Evolutionary conservation across 53 echinoderm and acorn worm species (phyloP), one percentile per base, ranked within the genome.

Genomic region (Paelopatides confundens): DNA sequence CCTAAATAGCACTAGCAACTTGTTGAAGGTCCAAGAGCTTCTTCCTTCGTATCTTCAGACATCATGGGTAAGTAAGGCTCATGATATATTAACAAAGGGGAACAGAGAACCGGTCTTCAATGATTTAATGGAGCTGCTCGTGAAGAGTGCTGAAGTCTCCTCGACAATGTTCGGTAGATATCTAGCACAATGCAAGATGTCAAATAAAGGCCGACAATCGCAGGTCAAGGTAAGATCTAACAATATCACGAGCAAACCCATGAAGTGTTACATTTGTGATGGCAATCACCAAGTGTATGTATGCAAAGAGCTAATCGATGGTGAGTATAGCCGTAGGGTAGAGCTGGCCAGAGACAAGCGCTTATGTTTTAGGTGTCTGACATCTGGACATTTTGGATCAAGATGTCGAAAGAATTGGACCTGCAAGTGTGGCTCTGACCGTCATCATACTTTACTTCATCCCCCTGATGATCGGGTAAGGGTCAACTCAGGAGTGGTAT

Each of bases 341-440:
- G 47, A 84, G 23, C 66, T 63, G 12, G 89, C 65, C 21, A 89
- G 15, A 31, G 67, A 84, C 24, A 89, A 89, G 31, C 67, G 84
- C 69, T 52, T 89, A 53, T 89, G 89, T 63, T 89, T 89, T 84
- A 89, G 89, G 70, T 89, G 84, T 36, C 62, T 89, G 63, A 46
- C 63, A 3, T 17, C 88, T 31, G 88, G 88, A 15, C 88, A 88
- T 31, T 15, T 88, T n/a, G 81, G 62, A 18, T 88, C 88, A 10
- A 79, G 71, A 46, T 88, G 88, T 37, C 77, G 31, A 35, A 88
- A 65, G 32, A 88, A 34, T 6, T 88, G 88, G 88, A 88, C 35
- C 4, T 88, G 88, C n/a, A 31, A 64, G 15, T 88, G 88, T 35
- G 77, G 88, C 63, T 88, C 88, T 0, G 88, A 88, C 27, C 81